Conservation (phyloP, 2,113 vertebrate genomes). For the Cochlearius cochlearius region DNA sequence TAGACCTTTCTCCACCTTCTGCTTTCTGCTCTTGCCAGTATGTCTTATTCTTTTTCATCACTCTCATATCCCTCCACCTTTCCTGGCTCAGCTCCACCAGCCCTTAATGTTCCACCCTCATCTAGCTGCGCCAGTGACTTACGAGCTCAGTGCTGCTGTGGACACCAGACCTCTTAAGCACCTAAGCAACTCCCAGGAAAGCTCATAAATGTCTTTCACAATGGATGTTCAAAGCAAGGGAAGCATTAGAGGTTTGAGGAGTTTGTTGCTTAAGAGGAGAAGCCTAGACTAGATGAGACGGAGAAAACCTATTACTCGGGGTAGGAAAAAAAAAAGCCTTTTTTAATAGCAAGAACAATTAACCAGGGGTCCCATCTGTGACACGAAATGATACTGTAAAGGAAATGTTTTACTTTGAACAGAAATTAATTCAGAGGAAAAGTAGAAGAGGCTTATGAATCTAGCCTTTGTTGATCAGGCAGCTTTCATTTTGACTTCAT, state of each 20-base stretch:
- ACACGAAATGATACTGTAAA: background rate
- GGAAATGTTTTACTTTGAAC: background rate
- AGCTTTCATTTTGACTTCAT: background rate
- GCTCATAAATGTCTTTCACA: constrained; percentile 24
- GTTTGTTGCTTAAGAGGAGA: background rate
- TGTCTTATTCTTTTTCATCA: background rate
- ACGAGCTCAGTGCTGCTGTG: background rate
- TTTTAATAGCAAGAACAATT: background rate
- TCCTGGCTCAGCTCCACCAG: constrained; percentile 9
- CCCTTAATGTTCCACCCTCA: background rate
- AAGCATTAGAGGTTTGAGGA: background rate
- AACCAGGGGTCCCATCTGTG: background rate
- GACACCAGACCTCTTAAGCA: constrained; percentile 25
- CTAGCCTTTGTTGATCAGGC: background rate
- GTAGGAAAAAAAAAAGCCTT: background rate
- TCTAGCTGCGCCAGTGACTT: background rate
- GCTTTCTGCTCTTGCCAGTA: background rate
- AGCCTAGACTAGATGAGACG: background rate
- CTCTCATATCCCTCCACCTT: background rate
- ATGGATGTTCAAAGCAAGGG: background rate
- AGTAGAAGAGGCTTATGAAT: background rate
- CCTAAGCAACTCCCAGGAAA: constrained; percentile 9
- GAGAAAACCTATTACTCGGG: background rate
- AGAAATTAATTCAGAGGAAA: background rate
- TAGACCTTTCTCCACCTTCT: background rate